Evolutionary conservation across 2,797 vertebrate genomes (phyloP).

Genomic region (Euphonia xanthogaster): DNA sequence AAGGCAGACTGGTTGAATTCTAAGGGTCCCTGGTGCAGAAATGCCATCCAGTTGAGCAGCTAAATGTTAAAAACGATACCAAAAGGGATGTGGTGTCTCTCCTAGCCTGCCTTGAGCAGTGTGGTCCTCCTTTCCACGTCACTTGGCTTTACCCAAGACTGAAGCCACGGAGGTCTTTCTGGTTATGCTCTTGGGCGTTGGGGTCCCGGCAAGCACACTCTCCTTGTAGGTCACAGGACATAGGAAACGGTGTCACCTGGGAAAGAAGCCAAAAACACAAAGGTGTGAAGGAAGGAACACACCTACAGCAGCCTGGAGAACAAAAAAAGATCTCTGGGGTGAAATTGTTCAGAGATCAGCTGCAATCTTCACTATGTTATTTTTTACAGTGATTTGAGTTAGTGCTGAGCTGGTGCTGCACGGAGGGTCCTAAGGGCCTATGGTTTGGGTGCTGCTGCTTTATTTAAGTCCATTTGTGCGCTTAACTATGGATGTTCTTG

Average conservation of each 20-base stretch:
- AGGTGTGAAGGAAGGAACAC: background rate
- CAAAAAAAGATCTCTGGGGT: background rate
- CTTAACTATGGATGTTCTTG: background rate
- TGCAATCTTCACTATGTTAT: background rate
- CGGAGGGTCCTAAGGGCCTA: background rate
- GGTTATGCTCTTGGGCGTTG: constrained; percentile 87
- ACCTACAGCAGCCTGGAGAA: background rate
- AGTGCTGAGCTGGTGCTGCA: background rate
- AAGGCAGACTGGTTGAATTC: constrained; percentile 84
- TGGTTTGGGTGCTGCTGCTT: background rate
- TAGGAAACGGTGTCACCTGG: constrained; percentile 95
- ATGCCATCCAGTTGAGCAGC: constrained; percentile 81
- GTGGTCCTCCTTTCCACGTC: constrained; percentile 50
- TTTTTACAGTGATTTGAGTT: background rate
- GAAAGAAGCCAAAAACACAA: background rate
- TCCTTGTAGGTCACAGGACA: constrained; percentile 90
- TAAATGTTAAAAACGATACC: constrained; percentile 81
- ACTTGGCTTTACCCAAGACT: constrained; percentile 72
- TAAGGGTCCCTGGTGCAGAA: constrained; percentile 83
- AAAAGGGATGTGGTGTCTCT: constrained; percentile 79
- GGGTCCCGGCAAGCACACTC: constrained; percentile 96
- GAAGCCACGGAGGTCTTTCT: constrained; percentile 78
- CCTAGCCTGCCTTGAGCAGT: constrained; percentile 76
- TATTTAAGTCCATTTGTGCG: background rate
- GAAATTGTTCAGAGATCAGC: background rate